phyloP scores from a whole-genome alignment of 35 echinoderm and acorn worm species.

The Apostichopus parvimensis region DNA sequence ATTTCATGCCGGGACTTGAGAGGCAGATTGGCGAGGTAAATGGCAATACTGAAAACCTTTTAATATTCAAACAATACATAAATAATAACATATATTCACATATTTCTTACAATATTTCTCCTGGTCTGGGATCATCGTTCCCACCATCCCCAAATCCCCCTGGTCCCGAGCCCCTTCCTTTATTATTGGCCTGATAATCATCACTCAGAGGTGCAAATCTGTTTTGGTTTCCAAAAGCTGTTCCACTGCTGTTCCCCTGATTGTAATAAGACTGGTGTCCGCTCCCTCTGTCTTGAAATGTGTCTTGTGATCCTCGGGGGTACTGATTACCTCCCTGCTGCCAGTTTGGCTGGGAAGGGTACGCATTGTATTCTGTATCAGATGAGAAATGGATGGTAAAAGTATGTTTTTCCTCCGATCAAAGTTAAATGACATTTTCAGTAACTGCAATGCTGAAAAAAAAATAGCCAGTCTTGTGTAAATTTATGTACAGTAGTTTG shows the following conservation, averaged over 20 bases:
- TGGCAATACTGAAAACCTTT: no score
- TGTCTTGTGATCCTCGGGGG: background rate
- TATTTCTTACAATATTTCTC: conserved; percentile 37
- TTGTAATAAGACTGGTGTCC: conserved; percentile 18
- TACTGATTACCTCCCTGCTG: background rate
- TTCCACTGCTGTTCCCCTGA: background rate
- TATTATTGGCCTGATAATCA: conserved; percentile 15
- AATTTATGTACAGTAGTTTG: no score
- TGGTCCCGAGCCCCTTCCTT: background rate
- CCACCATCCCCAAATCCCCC: conserved; percentile 27
- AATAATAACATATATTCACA: no score
- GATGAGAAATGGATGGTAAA: background rate
- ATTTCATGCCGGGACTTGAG: no score
- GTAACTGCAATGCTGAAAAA: no score
- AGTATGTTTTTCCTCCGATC: background rate
- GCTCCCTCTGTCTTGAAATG: background rate
- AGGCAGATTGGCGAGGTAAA: no score
- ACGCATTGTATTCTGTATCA: background rate
- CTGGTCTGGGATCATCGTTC: conserved; percentile 23
- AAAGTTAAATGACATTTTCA: no score
- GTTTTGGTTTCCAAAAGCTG: background rate
- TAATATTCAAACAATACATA: no score
- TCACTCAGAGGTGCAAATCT: conserved; percentile 21
- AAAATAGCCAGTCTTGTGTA: no score
- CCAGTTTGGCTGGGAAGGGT: conserved; percentile 16